Conservation (phyloP, 2,113 vertebrate genomes). For the Trematocara nigrifrons region DNA sequence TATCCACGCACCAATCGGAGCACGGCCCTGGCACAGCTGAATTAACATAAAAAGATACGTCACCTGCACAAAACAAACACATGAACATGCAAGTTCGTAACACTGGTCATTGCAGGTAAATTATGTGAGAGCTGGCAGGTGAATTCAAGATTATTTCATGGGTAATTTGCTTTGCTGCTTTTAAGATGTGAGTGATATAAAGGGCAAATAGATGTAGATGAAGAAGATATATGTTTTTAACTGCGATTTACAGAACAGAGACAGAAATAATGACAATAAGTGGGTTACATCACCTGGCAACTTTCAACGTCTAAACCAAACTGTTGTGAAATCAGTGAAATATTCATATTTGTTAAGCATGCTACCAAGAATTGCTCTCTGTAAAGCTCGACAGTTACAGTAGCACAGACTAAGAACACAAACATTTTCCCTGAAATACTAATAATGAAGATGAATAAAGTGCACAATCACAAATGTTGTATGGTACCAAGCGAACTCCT, state of each 20-base stretch:
- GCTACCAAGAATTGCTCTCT: background rate
- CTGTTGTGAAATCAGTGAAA: background rate
- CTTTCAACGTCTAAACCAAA: background rate
- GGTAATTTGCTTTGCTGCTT: background rate
- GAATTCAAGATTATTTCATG: background rate
- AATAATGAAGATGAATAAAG: background rate
- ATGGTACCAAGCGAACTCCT: background rate
- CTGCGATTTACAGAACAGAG: background rate
- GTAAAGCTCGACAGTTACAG: background rate
- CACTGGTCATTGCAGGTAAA: background rate
- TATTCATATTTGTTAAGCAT: background rate
- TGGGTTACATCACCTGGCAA: background rate
- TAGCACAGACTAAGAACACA: background rate
- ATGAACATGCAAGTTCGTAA: too few species aligned
- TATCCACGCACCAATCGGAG: too few species aligned
- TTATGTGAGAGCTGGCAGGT: background rate
- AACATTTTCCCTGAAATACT: background rate
- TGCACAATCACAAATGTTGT: background rate
- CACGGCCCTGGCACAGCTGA: too few species aligned
- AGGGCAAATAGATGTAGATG: background rate
- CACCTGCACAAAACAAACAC: too few species aligned
- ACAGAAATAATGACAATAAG: background rate
- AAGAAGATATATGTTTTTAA: background rate
- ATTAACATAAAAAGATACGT: too few species aligned
- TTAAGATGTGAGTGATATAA: background rate